A percentile compares a stretch with the other conserved stretches of the same genome.
phyloP scores from a whole-genome alignment of 2,888 invertebrate species.

The Axea sp. region DNA sequence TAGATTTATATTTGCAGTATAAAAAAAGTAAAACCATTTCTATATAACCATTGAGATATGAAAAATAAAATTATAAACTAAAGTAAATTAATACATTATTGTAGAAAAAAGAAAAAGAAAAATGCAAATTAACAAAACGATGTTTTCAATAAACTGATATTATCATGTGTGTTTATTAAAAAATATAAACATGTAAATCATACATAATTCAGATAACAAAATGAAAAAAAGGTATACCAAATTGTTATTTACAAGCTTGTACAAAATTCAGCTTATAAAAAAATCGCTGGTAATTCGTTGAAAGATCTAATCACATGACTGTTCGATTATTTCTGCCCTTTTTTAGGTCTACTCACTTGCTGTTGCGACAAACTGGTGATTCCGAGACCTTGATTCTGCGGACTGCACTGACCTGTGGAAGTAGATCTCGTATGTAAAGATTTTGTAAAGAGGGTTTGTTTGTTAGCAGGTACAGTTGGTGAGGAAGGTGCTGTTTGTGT shows the following conservation, averaged over 20 bases:
- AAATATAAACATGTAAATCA: slow-evolving; percentile 26
- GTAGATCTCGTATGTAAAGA: slow-evolving; percentile 75
- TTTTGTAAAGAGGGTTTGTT: slow-evolving; percentile 77
- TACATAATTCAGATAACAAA: slow-evolving; percentile 30
- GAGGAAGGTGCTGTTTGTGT: slow-evolving; percentile 76
- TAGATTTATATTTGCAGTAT: no score
- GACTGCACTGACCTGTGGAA: slow-evolving; percentile 74
- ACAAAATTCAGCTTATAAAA: neutral
- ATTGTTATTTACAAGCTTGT: slow-evolving; percentile 14
- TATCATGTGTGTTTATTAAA: slow-evolving; percentile 13
- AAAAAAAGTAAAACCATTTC: no score
- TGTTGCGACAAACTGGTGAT: slow-evolving; percentile 76
- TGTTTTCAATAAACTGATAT: neutral
- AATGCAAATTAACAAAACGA: neutral
- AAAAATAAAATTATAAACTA: no score
- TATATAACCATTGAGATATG: no score
- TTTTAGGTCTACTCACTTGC: slow-evolving; percentile 69
- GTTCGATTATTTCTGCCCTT: slow-evolving; percentile 12
- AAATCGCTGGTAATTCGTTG: neutral
- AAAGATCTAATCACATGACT: slow-evolving; percentile 6
- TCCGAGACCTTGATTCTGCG: slow-evolving; percentile 75
- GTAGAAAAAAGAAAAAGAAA: neutral
- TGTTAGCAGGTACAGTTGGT: slow-evolving; percentile 76
- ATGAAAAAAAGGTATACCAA: slow-evolving; percentile 7
- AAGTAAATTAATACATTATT: no score